Evolutionary conservation across 2,888 invertebrate genomes (phyloP).

Genomic region (Cephus nigrinus): DNA sequence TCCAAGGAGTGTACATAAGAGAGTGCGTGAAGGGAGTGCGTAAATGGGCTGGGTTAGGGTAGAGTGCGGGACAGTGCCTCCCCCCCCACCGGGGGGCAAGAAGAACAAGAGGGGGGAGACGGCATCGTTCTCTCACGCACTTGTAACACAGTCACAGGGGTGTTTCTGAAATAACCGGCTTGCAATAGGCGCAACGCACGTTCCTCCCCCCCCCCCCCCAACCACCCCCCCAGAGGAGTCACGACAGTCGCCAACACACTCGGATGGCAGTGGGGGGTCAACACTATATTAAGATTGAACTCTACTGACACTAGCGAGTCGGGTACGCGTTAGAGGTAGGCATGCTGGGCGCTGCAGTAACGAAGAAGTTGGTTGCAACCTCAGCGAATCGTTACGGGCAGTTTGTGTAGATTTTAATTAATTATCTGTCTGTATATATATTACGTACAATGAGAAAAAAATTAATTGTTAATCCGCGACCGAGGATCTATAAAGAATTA

Average conservation of each 20-base stretch:
- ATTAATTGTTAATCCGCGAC: too few relatives aligned
- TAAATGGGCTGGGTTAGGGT: not conserved
- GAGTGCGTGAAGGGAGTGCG: constrained; percentile 3
- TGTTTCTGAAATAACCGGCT: constrained; percentile 49
- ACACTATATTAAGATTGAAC: constrained; percentile 67
- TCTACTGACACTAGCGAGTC: constrained; percentile 57
- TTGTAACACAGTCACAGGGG: constrained; percentile 2
- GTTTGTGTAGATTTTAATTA: not conserved
- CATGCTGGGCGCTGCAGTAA: not conserved
- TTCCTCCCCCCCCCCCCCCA: not conserved
- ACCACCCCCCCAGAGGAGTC: not conserved
- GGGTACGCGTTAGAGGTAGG: not conserved
- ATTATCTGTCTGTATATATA: not conserved
- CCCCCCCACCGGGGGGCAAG: not conserved
- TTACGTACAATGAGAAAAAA: too few relatives aligned
- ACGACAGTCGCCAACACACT: constrained; percentile 4
- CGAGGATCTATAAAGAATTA: too few relatives aligned
- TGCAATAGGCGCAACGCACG: constrained; percentile 5
- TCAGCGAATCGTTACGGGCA: not conserved
- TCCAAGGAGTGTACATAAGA: not conserved
- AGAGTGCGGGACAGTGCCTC: too few relatives aligned
- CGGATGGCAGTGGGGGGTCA: constrained; percentile 60
- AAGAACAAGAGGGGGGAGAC: not conserved
- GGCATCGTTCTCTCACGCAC: not conserved
- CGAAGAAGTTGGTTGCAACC: not conserved